Conservation (phyloP, 2,888 invertebrate genomes). For the Nesidiocoris tenuis region DNA sequence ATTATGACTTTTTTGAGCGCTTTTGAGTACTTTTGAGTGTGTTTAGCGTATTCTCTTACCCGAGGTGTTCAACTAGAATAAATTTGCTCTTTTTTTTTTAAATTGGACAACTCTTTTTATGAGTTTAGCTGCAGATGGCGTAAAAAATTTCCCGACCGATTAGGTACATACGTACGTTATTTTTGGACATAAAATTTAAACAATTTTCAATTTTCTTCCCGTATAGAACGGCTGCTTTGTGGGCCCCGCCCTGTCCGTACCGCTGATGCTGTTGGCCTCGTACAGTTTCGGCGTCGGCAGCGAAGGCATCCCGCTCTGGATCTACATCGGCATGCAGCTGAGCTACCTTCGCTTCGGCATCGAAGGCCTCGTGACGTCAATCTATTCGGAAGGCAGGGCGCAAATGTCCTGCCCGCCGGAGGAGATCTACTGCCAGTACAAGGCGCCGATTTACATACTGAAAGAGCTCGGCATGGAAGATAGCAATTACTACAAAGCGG, state of each 20-base stretch:
- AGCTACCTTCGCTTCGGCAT: slow-evolving; percentile 91
- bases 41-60: no score
- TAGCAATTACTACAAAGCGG: slow-evolving; percentile 67
- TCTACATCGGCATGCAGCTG: slow-evolving; percentile 75
- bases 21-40: no score
- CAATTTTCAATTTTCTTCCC: not conserved
- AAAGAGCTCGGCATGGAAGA: slow-evolving; percentile 62
- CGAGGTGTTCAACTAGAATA: no score
- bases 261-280: slow-evolving; percentile 82
- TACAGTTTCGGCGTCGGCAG: slow-evolving; percentile 82
- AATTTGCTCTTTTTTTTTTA: no score
- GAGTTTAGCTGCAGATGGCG: no score
- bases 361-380: slow-evolving; percentile 84
- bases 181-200: no score
- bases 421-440: slow-evolving; percentile 59
- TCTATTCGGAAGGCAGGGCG: slow-evolving; percentile 84
- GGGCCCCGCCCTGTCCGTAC: slow-evolving; percentile 83
- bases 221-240: slow-evolving; percentile 83
- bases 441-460: slow-evolving; percentile 50
- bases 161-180: no score
- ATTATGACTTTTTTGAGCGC: no score
- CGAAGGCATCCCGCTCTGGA: slow-evolving; percentile 68
- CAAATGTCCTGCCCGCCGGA: slow-evolving; percentile 71
- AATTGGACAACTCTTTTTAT: no score
- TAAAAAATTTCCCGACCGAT: no score